A percentile compares a stretch with the other conserved stretches of the same genome.
Evolutionary conservation across 2,888 invertebrate species (phyloP).

Genomic region (Melanchra persicariae): DNA sequence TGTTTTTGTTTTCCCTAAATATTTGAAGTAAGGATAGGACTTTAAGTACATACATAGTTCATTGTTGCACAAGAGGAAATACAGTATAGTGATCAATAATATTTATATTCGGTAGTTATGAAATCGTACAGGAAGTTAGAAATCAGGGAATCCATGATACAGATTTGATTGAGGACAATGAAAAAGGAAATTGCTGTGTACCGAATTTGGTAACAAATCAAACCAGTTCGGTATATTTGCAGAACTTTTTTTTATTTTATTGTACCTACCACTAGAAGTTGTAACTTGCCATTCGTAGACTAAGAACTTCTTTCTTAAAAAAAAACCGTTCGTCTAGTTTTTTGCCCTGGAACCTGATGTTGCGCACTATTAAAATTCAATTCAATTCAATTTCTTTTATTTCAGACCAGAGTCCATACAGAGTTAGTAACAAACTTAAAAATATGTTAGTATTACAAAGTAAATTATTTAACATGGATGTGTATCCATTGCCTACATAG

Average conservation of each 20-base stretch:
- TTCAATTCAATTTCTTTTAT: too few species aligned
- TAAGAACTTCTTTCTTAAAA: not conserved
- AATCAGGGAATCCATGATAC: constrained; percentile 26
- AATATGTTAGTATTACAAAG: too few species aligned
- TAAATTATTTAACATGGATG: too few species aligned
- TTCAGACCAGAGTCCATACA: too few species aligned
- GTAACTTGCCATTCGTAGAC: not conserved
- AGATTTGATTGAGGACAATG: constrained; percentile 20
- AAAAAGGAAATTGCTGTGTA: not conserved
- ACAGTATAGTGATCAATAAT: not conserved
- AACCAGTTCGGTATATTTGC: too few species aligned
- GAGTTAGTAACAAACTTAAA: too few species aligned
- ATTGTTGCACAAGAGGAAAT: constrained; percentile 13
- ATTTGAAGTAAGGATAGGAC: not conserved
- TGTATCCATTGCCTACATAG: too few species aligned
- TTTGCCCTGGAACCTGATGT: not conserved
- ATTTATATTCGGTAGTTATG: constrained; percentile 10
- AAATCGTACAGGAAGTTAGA: constrained; percentile 25
- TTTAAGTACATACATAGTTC: not conserved
- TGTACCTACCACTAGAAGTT: not conserved
- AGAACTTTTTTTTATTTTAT: too few species aligned
- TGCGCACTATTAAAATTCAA: too few species aligned
- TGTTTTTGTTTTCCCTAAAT: not conserved
- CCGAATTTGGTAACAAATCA: not conserved
- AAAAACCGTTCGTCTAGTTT: not conserved